phyloP scores from a whole-genome alignment of 2,113 vertebrate species.

The Halichoeres trimaculatus region DNA sequence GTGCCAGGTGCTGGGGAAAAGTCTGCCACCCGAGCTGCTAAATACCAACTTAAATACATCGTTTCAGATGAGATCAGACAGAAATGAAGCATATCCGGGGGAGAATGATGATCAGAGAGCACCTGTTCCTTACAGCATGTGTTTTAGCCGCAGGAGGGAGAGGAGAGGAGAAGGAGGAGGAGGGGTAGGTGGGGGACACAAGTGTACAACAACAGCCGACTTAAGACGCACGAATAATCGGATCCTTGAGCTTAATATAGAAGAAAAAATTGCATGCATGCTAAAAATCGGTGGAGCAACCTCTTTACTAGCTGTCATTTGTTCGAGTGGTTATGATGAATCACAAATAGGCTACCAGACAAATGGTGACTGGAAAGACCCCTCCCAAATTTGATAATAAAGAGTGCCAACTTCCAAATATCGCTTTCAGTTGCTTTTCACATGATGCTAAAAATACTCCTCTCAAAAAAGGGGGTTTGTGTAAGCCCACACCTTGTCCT shows the following conservation, averaged over 20 bases:
- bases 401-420: background rate
- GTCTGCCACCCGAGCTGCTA: background rate
- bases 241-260: background rate
- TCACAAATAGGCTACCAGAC: slow-evolving; percentile 1
- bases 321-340: background rate
- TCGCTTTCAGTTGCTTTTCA: background rate
- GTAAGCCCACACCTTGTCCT: slow-evolving; percentile 5
- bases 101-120: slow-evolving; percentile 35
- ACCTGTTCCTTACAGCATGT: slow-evolving; percentile 69
- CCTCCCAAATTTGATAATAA: slow-evolving; percentile 15
- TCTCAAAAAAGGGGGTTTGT: background rate
- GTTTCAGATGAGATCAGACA: slow-evolving; percentile 11
- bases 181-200: background rate
- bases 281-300: background rate
- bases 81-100: slow-evolving; percentile 2
- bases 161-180: background rate
- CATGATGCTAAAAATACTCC: background rate
- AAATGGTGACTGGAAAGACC: background rate
- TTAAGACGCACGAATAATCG: background rate
- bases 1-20: slow-evolving; percentile 36
- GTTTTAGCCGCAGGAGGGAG: slow-evolving; percentile 36
- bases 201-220: slow-evolving; percentile 14
- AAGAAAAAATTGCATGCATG: background rate
- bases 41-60: background rate
- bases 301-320: background rate